Evolutionary conservation across 1,140 invertebrate genomes (phyloP).

Genomic region (Oreohelix idahoensis): DNA sequence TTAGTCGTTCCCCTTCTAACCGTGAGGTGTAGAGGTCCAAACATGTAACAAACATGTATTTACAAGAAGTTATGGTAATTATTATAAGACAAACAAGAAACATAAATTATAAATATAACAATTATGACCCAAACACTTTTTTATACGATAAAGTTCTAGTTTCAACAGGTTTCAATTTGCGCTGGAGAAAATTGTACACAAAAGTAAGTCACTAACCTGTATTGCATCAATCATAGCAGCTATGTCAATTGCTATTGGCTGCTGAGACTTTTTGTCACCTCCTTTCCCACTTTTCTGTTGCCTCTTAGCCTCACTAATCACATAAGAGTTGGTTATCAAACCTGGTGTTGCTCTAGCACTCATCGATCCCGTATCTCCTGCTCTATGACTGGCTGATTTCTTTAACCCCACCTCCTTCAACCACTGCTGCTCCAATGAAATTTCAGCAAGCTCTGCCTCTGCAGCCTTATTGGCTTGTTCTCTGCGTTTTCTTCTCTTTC

Average conservation of each 20-base stretch:
- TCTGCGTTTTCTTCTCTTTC: conserved; percentile 61
- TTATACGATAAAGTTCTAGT: too few species aligned
- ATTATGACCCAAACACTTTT: too few species aligned
- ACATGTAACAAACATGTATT: too few species aligned
- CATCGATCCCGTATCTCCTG: not conserved
- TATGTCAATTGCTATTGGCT: conserved; percentile 64
- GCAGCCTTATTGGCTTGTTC: conserved; percentile 67
- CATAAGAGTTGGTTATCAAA: conserved; percentile 37
- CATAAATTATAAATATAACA: too few species aligned
- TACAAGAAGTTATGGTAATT: too few species aligned
- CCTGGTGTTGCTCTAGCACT: conserved; percentile 22
- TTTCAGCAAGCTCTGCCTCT: conserved; percentile 68
- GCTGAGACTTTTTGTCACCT: conserved; percentile 63
- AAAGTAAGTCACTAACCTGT: conserved; percentile 44
- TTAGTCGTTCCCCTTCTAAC: too few species aligned
- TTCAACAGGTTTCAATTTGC: too few species aligned
- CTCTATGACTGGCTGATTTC: conserved; percentile 20
- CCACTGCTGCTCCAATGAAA: conserved; percentile 68
- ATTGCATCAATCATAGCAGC: conserved; percentile 64
- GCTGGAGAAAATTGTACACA: not conserved
- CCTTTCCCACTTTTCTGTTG: not conserved
- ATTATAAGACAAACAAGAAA: too few species aligned
- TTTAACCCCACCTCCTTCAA: conserved; percentile 61
- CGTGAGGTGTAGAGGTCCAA: too few species aligned
- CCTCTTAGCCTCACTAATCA: conserved; percentile 44